Evolutionary conservation across 2,888 invertebrate genomes (phyloP).

Genomic region (Ametastegia equiseti): DNA sequence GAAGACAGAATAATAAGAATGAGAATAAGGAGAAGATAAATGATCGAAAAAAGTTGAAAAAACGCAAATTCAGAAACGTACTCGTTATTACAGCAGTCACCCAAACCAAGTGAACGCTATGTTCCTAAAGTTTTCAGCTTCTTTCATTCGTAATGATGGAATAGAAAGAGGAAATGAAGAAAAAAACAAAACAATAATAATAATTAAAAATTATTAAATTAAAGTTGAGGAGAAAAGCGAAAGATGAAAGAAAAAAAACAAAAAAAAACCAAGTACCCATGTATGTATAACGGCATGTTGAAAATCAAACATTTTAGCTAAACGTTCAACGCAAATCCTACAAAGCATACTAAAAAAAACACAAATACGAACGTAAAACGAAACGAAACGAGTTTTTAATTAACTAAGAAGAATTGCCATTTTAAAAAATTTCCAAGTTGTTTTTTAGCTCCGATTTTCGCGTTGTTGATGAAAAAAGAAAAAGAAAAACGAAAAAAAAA

Average conservation of each 20-base stretch:
- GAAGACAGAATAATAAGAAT: conserved; percentile 52
- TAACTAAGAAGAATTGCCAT: conserved; percentile 47
- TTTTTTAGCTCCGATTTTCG: conserved; percentile 60
- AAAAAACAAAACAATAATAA: conserved; percentile 53
- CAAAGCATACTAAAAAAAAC: conserved; percentile 54
- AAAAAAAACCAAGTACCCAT: background rate
- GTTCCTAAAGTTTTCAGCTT: conserved; percentile 65
- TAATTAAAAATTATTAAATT: background rate
- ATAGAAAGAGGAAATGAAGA: conserved; percentile 51
- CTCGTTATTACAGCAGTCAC: conserved; percentile 56
- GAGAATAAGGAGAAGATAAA: conserved; percentile 48
- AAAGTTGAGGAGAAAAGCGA: background rate
- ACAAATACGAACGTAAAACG: conserved; percentile 53
- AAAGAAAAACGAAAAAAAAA: background rate
- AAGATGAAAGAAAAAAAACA: background rate
- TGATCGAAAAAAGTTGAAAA: conserved; percentile 1
- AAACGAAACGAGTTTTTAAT: conserved; percentile 61
- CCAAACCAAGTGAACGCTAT: conserved; percentile 63
- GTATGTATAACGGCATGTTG: conserved; percentile 60
- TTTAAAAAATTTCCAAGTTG: conserved; percentile 46
- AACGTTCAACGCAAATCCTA: conserved; percentile 51
- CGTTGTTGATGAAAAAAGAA: conserved; percentile 63
- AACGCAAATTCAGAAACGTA: conserved; percentile 51
- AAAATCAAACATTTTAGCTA: conserved; percentile 67
- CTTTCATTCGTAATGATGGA: conserved; percentile 60